Evolutionary conservation across 2,113 vertebrate genomes (phyloP).

Genomic region (Python bivittatus): DNA sequence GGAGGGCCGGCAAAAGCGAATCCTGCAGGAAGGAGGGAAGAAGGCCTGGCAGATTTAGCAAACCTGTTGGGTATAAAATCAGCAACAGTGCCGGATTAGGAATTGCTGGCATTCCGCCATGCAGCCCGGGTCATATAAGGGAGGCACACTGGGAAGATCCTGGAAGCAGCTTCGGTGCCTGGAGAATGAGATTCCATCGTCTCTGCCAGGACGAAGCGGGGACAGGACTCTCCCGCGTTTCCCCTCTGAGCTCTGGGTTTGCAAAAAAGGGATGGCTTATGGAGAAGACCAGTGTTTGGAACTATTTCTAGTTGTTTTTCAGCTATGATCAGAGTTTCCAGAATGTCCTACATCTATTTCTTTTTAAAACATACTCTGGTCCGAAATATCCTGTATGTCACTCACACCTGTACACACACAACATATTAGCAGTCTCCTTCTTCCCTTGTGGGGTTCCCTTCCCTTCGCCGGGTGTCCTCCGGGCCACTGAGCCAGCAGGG

Average conservation of each 20-base stretch:
- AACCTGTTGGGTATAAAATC: not conserved
- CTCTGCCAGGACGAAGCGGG: not conserved
- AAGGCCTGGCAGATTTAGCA: not conserved
- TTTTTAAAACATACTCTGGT: not conserved
- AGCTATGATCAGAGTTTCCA: not conserved
- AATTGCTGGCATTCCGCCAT: not conserved
- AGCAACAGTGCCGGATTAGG: not conserved
- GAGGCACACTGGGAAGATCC: not conserved
- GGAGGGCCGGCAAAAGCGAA: not conserved
- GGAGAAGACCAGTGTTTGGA: not conserved
- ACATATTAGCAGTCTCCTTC: not conserved
- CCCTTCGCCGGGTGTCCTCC: no score
- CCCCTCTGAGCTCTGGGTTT: no score
- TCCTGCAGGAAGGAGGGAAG: not conserved
- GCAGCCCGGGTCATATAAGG: not conserved
- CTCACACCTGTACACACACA: not conserved
- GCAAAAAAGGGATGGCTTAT: not conserved
- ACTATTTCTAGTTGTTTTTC: not conserved
- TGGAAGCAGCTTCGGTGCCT: not conserved
- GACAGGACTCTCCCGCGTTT: no score
- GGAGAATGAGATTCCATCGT: not conserved
- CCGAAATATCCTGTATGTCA: not conserved
- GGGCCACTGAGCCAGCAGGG: no score
- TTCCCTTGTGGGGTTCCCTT: no score
- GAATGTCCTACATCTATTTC: not conserved